phyloP scores from a whole-genome alignment of 2,113 vertebrate genomes.

The Macroglossus sobrinus region DNA sequence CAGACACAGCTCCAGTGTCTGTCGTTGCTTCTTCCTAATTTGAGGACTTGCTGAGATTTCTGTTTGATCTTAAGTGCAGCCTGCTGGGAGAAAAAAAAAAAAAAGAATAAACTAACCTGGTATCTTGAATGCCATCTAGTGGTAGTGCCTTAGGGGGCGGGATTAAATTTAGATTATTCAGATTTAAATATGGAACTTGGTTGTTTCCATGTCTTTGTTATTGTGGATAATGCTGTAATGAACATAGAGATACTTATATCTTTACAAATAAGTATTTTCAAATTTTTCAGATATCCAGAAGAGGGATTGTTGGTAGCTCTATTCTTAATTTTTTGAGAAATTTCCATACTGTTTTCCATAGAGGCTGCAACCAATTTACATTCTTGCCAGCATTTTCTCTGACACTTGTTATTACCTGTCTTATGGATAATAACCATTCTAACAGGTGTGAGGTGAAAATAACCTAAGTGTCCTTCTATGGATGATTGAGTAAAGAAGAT shows the following conservation, averaged over 20 bases:
- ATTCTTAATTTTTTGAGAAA: no score
- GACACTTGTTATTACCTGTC: neutral
- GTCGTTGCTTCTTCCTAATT: neutral
- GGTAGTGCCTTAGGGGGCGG: neutral
- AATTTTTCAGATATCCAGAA: no score
- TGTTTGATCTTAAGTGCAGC: neutral
- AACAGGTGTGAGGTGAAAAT: neutral
- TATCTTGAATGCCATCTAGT: constrained; percentile 10
- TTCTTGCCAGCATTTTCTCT: neutral
- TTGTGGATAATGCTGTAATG: neutral
- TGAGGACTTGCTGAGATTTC: neutral
- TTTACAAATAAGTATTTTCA: no score
- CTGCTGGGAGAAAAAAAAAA: neutral
- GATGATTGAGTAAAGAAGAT: neutral
- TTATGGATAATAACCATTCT: neutral
- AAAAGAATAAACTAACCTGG: neutral
- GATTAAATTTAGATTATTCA: neutral
- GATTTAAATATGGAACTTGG: neutral
- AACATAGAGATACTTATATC: neutral
- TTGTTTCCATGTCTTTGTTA: neutral
- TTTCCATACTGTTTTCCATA: neutral
- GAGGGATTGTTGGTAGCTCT: no score
- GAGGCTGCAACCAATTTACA: neutral
- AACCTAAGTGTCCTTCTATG: neutral
- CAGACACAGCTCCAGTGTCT: neutral